Percentiles rank a stretch among this genome's conserved stretches.
Evolutionary conservation across 2,113 vertebrate genomes (phyloP).

Genomic region (Colaptes auratus): DNA sequence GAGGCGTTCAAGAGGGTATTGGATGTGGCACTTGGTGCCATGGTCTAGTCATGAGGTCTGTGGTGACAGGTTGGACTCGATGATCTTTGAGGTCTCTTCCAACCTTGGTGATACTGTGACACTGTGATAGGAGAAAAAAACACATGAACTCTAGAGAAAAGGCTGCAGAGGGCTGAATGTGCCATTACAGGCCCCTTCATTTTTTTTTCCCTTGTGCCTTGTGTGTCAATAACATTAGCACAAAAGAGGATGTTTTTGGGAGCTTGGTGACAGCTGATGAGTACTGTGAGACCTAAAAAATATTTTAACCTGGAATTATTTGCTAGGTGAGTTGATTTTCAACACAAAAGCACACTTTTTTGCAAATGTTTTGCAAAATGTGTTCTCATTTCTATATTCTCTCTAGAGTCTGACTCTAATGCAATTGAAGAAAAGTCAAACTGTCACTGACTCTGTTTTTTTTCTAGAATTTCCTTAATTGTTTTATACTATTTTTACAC

Average conservation of each 20-base stretch:
- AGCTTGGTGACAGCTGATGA: background rate
- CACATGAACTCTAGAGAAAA: rapidly evolving
- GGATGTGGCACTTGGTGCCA: too few relatives aligned
- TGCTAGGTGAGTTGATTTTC: background rate
- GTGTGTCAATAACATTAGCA: background rate
- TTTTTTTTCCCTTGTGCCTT: background rate
- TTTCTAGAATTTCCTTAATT: constrained; percentile 4
- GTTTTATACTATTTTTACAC: background rate
- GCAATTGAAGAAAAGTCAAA: background rate
- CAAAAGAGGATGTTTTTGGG: background rate
- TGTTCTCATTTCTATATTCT: background rate
- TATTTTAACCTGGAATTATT: background rate
- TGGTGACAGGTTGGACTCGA: too few relatives aligned
- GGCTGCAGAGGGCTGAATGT: background rate
- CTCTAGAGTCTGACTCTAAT: background rate
- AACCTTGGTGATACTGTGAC: too few relatives aligned
- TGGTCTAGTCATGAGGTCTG: too few relatives aligned
- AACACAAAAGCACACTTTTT: background rate
- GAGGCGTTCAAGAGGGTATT: too few relatives aligned
- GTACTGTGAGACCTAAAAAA: background rate
- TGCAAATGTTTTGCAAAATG: background rate
- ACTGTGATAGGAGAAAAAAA: background rate
- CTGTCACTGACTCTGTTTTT: background rate
- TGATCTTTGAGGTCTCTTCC: too few relatives aligned
- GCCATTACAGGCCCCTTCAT: background rate